Conservation (phyloP, 2,888 invertebrate species). For the Troides aeacus region DNA sequence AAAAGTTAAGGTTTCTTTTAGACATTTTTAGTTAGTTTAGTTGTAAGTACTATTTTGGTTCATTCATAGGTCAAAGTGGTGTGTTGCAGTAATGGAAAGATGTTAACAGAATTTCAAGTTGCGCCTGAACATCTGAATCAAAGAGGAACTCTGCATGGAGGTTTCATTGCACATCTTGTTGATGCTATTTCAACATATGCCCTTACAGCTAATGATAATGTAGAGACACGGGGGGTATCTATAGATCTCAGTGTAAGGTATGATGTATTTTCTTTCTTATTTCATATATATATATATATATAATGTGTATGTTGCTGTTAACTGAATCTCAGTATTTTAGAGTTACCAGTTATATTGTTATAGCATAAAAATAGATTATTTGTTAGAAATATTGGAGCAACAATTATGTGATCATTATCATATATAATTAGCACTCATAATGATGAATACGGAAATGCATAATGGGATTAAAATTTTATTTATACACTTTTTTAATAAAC, state of each 20-base stretch:
- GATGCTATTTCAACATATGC: slow-evolving; percentile 88
- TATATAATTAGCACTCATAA: neutral
- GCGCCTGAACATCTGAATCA: slow-evolving; percentile 87
- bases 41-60: neutral
- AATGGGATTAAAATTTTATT: neutral
- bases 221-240: slow-evolving; percentile 86
- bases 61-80: slow-evolving; percentile 60
- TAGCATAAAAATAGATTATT: too few species aligned
- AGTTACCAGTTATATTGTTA: too few species aligned
- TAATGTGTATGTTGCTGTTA: neutral
- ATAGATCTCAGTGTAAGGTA: slow-evolving; percentile 91
- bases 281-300: neutral
- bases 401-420: neutral
- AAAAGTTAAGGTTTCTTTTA: too few species aligned
- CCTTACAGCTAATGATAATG: slow-evolving; percentile 83
- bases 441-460: neutral
- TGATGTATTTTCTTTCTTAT: slow-evolving; percentile 34
- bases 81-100: slow-evolving; percentile 84
- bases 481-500: neutral
- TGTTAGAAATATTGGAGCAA: too few species aligned
- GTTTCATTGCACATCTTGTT: slow-evolving; percentile 89
- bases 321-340: neutral
- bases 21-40: neutral
- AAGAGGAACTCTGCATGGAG: slow-evolving; percentile 90
- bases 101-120: slow-evolving; percentile 87